Evolutionary conservation across 1,140 invertebrate species (phyloP).

Genomic region (Ptiloglossa arizonensis): DNA sequence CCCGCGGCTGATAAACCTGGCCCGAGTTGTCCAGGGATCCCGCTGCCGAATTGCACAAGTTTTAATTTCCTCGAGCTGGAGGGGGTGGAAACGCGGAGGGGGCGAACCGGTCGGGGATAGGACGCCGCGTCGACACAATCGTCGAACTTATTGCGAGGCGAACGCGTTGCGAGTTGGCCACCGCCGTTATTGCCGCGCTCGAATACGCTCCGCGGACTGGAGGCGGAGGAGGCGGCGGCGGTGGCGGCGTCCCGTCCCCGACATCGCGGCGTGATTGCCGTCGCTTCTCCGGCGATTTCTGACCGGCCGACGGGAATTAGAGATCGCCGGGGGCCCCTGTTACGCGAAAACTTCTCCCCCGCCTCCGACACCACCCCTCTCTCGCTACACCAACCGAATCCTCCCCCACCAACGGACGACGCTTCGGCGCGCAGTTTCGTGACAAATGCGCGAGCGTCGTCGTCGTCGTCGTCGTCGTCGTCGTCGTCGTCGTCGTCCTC

Average conservation of each 20-base stretch:
- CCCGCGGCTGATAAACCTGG: constrained; percentile 65
- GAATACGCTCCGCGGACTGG: neutral
- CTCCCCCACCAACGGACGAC: no score
- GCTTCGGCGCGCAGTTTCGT: neutral
- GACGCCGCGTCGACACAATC: constrained; percentile 43
- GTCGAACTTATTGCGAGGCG: constrained; percentile 54
- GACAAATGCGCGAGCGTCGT: constrained; percentile 14
- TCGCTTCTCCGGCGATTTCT: neutral
- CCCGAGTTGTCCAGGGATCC: constrained; percentile 54
- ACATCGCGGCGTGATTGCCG: neutral
- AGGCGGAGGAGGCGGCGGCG: neutral
- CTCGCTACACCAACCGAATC: no score
- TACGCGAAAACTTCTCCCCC: constrained; percentile 9
- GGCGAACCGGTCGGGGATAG: no score
- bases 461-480: no score
- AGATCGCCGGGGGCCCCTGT: neutral
- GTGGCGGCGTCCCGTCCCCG: neutral
- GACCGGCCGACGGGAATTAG: neutral
- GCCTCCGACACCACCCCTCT: no score
- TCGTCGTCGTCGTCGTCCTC: no score
- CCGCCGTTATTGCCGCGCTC: constrained; percentile 3
- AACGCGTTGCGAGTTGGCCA: constrained; percentile 49
- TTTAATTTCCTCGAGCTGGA: constrained; percentile 70
- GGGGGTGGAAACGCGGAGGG: no score
- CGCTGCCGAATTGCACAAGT: constrained; percentile 70